Evolutionary conservation across 2,797 vertebrate genomes (phyloP), one percentile per base, ranked within the genome.

Genomic region (Enteromius radiatus): DNA sequence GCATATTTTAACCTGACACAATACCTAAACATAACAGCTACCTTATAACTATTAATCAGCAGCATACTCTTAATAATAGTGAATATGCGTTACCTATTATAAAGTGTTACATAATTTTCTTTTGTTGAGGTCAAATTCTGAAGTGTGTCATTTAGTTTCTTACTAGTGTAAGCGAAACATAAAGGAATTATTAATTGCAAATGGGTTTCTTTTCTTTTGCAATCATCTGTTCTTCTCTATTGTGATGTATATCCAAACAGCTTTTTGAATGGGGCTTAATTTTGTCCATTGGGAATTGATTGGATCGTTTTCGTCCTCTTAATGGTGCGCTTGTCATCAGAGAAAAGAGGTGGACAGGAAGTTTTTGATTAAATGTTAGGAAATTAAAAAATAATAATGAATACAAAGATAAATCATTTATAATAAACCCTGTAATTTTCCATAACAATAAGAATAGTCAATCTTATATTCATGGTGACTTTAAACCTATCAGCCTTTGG

Each of bases 221-320:
- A n/a, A 41, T 41, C 12, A 14, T 68, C 11, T 41, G n/a, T 68
- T 41, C 5, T 67, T 67, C 21, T 68, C 5, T 14, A 68, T n/a
- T 68, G 36, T 43, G 65, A 41, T 6, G 21, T 8, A 8, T 70
- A 45, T 45, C 14, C 26, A 8, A 70, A 17, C 6, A 2, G 41
- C 41, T 17, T 69, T 23, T 17, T 69, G 67, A 26, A 45, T 65
- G 63, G 63, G 59, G 26, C 26, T 63, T 63, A 14, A 68, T 68
- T 68, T 68, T 14, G 11, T 23, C 38, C 38, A 15, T 15, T 1
- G 38, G 12, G 36, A 68, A 68, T 23, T 43, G 65, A 41, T 15
- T 68, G 36, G 38, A 68, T 41, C 21, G 0, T 68, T 43, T 36
- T 68, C 5, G n/a, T 68, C 21, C 36, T 68, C 11, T 23, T 36